phyloP scores from a whole-genome alignment of 2,888 invertebrate species.

The Monochamus alternatus region DNA sequence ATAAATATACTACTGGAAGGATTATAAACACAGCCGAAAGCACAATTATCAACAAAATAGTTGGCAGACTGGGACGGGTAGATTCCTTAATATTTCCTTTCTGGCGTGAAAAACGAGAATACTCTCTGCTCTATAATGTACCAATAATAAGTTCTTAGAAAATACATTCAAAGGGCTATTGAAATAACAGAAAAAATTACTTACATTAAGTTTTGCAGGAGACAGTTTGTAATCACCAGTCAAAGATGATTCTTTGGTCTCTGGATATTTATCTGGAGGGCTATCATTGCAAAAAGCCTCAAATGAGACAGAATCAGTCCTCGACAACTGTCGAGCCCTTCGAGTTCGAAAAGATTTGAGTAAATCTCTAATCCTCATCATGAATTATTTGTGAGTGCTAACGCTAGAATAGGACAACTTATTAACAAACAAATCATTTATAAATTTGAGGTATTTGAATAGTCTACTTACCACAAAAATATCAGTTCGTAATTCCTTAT shows the following conservation, averaged over 20 bases:
- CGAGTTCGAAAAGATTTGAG: conserved; percentile 63
- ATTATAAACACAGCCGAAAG: conserved; percentile 68
- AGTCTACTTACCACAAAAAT: background rate
- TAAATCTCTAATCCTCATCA: conserved; percentile 63
- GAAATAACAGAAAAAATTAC: conserved; percentile 25
- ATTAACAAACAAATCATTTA: background rate
- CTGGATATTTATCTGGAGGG: conserved; percentile 65
- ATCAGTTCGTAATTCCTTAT: background rate
- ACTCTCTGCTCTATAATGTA: conserved; percentile 60
- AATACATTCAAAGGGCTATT: background rate
- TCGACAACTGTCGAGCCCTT: conserved; percentile 60
- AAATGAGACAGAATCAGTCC: conserved; percentile 72
- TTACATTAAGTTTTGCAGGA: conserved; percentile 54
- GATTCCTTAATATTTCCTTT: conserved; percentile 18
- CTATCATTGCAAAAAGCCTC: conserved; percentile 77
- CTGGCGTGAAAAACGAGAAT: conserved; percentile 57
- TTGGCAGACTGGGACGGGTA: conserved; percentile 65
- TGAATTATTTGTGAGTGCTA: background rate
- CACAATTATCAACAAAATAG: conserved; percentile 65
- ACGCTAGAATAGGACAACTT: background rate
- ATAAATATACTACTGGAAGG: conserved; percentile 68
- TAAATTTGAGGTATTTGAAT: background rate
- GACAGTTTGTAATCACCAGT: conserved; percentile 70
- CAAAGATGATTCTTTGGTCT: conserved; percentile 74
- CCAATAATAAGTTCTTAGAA: background rate